These are phyloP conservation scores for Lasioglossum oenotherae DNA, from an alignment of 2,888 invertebrate genomes.

Conservation along the genomic window DNA sequence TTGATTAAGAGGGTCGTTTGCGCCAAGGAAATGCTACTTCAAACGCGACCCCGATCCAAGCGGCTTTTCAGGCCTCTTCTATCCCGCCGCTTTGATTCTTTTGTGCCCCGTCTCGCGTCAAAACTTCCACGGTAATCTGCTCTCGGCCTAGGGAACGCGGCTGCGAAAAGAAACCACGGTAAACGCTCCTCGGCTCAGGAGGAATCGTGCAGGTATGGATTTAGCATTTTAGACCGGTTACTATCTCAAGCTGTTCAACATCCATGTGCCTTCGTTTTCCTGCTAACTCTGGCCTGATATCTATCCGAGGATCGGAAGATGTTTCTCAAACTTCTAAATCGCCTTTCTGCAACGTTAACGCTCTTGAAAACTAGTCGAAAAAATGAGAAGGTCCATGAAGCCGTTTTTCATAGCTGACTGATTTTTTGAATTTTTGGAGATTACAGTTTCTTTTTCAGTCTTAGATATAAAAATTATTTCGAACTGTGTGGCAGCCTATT, in stretches of 20 bases:
- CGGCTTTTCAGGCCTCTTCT: slow-evolving; percentile 63
- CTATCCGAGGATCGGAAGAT: not conserved
- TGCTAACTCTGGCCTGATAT: not conserved
- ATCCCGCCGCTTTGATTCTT: slow-evolving; percentile 49
- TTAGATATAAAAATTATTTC: too few species aligned
- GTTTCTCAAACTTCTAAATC: not conserved
- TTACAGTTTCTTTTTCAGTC: too few species aligned
- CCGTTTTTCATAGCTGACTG: too few species aligned
- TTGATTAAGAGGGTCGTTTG: slow-evolving; percentile 82
- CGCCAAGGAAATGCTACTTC: slow-evolving; percentile 78
- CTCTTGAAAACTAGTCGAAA: not conserved
- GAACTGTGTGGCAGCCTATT: too few species aligned
- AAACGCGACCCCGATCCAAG: slow-evolving; percentile 69
- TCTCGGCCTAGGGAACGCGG: not conserved
- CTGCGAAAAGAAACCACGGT: not conserved
- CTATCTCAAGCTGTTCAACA: slow-evolving; percentile 20
- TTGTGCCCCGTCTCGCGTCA: slow-evolving; percentile 42
- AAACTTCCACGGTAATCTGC: slow-evolving; percentile 57
- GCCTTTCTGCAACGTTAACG: not conserved
- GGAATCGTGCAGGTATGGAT: slow-evolving; percentile 34
- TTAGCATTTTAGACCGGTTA: slow-evolving; percentile 29
- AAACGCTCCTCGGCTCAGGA: slow-evolving; percentile 1
- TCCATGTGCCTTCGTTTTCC: not conserved
- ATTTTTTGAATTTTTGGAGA: too few species aligned
- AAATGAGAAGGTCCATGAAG: not conserved